Conservation (phyloP, 2,888 invertebrate genomes). For the Troilus luridus region DNA sequence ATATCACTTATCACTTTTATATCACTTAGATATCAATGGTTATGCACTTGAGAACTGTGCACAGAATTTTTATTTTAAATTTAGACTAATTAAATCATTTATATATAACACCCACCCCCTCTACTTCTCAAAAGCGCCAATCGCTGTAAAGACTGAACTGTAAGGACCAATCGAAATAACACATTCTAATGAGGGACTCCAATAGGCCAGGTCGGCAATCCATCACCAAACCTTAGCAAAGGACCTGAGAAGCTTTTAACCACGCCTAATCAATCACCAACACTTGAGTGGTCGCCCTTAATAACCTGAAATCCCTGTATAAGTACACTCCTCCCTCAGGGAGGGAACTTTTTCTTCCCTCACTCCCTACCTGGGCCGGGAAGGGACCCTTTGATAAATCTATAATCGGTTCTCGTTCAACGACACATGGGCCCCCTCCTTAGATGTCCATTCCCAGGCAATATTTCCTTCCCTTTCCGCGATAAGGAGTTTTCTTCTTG, state of each 20-base stretch:
- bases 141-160: not conserved
- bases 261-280: slow-evolving; percentile 42
- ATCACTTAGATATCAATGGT: no score
- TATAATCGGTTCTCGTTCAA: slow-evolving; percentile 27
- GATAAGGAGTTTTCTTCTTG: slow-evolving; percentile 14
- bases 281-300: not conserved
- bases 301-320: slow-evolving; percentile 39
- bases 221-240: not conserved
- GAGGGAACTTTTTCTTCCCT: not conserved
- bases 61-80: no score
- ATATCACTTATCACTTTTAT: no score
- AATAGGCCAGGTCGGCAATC: not conserved
- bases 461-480: not conserved
- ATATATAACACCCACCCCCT: not conserved
- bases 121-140: not conserved
- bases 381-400: not conserved
- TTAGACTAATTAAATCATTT: not conserved
- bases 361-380: not conserved
- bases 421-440: slow-evolving; percentile 20
- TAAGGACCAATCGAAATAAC: not conserved
- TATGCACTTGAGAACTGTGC: no score
- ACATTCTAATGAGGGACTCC: slow-evolving; percentile 8
- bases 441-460: not conserved
- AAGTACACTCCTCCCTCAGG: not conserved
- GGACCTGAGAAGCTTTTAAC: slow-evolving; percentile 29